Conservation (phyloP, 2,113 vertebrate species). For the Origma solitaria region DNA sequence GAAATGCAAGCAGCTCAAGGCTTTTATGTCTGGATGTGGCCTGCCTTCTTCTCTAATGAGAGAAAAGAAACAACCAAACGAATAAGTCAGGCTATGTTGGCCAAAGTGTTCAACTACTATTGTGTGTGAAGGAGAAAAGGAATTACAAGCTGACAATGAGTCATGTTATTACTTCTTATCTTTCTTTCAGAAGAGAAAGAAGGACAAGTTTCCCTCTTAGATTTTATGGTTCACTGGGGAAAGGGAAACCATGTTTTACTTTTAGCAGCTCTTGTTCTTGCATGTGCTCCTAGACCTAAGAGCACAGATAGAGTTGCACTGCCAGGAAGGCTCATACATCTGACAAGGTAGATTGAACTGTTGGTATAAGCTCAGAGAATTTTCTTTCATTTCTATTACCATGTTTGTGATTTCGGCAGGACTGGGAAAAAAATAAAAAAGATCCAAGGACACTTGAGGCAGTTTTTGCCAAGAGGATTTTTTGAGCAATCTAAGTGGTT, state of each 20-base stretch:
- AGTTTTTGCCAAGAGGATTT: background rate
- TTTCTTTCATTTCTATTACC: background rate
- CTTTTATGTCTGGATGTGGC: background rate
- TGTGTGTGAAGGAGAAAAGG: background rate
- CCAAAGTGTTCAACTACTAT: background rate
- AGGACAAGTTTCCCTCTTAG: background rate
- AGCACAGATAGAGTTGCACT: rapidly evolving
- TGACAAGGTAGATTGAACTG: background rate
- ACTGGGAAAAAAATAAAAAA: too few species aligned
- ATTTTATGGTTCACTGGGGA: background rate
- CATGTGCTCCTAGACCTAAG: background rate
- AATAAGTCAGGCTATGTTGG: background rate
- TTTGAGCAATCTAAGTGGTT: background rate
- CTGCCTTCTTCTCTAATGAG: background rate
- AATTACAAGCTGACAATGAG: background rate
- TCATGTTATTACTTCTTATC: background rate
- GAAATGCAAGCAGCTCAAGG: background rate
- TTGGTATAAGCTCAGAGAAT: background rate
- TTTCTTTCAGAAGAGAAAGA: background rate
- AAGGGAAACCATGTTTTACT: background rate
- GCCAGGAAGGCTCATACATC: background rate
- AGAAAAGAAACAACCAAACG: background rate
- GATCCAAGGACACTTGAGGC: background rate
- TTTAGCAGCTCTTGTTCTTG: background rate
- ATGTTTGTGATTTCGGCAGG: background rate